phyloP scores from a whole-genome alignment of 2,888 invertebrate species.

The Diarsia dahlii region DNA sequence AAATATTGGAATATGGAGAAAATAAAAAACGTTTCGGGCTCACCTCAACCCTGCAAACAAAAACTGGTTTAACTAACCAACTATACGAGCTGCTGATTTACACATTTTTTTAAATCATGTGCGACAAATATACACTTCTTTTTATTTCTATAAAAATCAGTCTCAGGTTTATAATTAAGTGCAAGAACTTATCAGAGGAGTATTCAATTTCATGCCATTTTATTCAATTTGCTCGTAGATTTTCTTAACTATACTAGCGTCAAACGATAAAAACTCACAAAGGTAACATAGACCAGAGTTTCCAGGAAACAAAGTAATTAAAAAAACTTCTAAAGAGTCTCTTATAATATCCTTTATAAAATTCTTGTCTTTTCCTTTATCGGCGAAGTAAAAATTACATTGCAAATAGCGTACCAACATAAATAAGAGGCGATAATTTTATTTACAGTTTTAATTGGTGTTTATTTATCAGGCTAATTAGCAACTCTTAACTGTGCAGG shows the following conservation, averaged over 20 bases:
- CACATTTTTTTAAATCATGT: too few species aligned
- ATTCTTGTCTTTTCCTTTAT: background rate
- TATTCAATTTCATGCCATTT: background rate
- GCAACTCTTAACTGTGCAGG: constrained; percentile 34
- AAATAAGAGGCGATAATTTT: constrained; percentile 51
- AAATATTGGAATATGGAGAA: background rate
- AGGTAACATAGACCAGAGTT: background rate
- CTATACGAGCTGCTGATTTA: too few species aligned
- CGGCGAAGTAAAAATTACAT: constrained; percentile 18
- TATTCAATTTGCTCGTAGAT: background rate
- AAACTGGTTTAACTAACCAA: background rate
- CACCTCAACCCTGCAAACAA: background rate
- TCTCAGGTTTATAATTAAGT: too few species aligned
- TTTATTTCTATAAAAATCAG: too few species aligned
- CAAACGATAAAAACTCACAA: background rate
- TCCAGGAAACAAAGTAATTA: background rate
- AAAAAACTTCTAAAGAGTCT: background rate
- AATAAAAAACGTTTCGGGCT: rapidly evolving
- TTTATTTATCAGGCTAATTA: constrained; percentile 66
- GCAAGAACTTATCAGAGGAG: background rate
- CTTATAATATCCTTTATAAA: background rate
- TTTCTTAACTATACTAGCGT: background rate
- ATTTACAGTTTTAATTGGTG: constrained; percentile 65
- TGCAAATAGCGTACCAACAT: constrained; percentile 46
- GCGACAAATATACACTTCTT: too few species aligned